Percentiles rank a stretch among this genome's conserved stretches.
Conservation (phyloP, 2,888 invertebrate species). For the Steinernema hermaphroditum region DNA sequence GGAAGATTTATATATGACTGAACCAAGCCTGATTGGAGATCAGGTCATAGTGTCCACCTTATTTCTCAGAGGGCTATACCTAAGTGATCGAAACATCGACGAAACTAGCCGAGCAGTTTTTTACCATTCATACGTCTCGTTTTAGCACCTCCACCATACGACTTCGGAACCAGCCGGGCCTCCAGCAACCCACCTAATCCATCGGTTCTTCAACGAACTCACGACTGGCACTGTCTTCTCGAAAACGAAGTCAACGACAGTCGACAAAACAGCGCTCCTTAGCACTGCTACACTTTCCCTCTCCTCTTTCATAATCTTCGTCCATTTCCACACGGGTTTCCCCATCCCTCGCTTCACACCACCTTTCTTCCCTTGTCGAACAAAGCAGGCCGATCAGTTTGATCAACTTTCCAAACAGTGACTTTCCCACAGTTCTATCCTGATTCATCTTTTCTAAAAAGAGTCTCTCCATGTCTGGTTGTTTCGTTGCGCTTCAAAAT, state of each 20-base stretch:
- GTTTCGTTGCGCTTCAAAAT: constrained; percentile 8
- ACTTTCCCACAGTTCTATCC: not conserved
- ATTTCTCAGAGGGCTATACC: too few species aligned
- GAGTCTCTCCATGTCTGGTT: not conserved
- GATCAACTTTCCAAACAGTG: not conserved
- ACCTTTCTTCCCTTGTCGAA: not conserved
- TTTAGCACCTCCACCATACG: constrained; percentile 9
- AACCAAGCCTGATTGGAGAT: too few species aligned
- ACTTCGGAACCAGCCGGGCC: not conserved
- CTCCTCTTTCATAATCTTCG: not conserved
- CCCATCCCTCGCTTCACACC: constrained; percentile 7
- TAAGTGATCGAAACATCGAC: too few species aligned
- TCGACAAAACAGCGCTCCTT: constrained; percentile 7
- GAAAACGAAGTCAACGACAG: constrained; percentile 8
- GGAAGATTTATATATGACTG: too few species aligned
- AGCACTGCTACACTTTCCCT: not conserved
- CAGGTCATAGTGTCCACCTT: too few species aligned
- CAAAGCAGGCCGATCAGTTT: constrained; percentile 8
- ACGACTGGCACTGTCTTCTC: constrained; percentile 14
- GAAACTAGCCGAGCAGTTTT: too few species aligned
- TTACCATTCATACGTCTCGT: too few species aligned
- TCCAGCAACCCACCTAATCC: not conserved
- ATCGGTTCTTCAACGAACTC: not conserved
- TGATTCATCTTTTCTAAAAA: not conserved
- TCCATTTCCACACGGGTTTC: constrained; percentile 13